Percentiles rank a stretch among this genome's conserved stretches.
Evolutionary conservation across 2,113 vertebrate genomes (phyloP).

Genomic region (Hippocampus mohnikei): DNA sequence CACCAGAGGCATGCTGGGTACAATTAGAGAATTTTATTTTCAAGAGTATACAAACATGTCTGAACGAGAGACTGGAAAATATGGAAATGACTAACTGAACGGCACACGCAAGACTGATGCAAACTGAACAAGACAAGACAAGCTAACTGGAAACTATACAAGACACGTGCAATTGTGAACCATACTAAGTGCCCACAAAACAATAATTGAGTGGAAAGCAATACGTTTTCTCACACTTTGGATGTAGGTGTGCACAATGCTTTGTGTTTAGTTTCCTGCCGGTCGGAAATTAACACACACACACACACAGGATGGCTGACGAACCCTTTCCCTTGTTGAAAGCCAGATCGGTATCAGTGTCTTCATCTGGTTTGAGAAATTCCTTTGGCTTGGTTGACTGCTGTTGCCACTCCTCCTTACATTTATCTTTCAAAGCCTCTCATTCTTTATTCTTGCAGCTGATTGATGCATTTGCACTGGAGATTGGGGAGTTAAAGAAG

Average conservation of each 20-base stretch:
- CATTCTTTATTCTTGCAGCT: conserved; percentile 70
- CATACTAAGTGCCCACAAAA: neutral
- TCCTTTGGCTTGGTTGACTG: conserved; percentile 25
- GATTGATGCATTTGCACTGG: conserved; percentile 86
- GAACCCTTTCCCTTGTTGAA: conserved; percentile 36
- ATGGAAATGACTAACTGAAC: neutral
- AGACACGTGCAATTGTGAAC: neutral
- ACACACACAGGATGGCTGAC: conserved; percentile 52
- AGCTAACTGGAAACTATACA: too few species aligned
- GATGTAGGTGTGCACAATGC: neutral
- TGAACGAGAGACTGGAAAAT: neutral
- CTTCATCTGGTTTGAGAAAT: conserved; percentile 5
- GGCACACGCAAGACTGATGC: neutral
- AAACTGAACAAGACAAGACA: neutral
- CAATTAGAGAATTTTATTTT: neutral
- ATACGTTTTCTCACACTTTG: neutral
- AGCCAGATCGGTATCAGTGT: neutral
- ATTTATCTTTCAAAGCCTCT: neutral
- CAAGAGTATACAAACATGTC: neutral
- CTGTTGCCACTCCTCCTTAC: neutral
- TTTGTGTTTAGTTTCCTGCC: conserved; percentile 46
- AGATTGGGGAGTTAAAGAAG: conserved; percentile 89
- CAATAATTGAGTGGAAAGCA: neutral
- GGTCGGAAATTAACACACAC: conserved; percentile 45
- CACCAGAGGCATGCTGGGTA: neutral